Evolutionary conservation across 2,888 invertebrate species (phyloP).

Genomic region (Apocheima hispidaria): DNA sequence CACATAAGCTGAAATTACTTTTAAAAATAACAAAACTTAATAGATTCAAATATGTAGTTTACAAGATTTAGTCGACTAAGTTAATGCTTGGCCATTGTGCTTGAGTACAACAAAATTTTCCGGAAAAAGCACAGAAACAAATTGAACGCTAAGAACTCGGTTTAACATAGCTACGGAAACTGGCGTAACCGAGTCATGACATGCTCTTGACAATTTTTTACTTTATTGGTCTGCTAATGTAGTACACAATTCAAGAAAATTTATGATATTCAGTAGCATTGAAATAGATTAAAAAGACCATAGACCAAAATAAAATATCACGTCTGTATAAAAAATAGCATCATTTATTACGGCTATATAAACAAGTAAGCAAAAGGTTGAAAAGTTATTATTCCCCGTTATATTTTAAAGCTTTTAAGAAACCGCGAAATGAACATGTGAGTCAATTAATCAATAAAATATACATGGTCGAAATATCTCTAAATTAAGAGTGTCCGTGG

Average conservation of each 20-base stretch:
- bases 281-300: slow-evolving; percentile 34
- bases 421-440: slow-evolving; percentile 33
- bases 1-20: too few relatives aligned
- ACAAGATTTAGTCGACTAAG: too few relatives aligned
- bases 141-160: too few relatives aligned
- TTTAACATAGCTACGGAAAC: too few relatives aligned
- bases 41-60: too few relatives aligned
- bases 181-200: too few relatives aligned
- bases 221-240: slow-evolving; percentile 33
- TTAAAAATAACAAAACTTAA: too few relatives aligned
- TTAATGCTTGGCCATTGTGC: too few relatives aligned
- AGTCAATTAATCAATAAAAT: slow-evolving; percentile 40
- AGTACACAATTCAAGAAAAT: slow-evolving; percentile 22
- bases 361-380: slow-evolving; percentile 25
- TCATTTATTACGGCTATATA: slow-evolving; percentile 33
- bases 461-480: slow-evolving; percentile 30
- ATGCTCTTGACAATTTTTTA: slow-evolving; percentile 10
- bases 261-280: slow-evolving; percentile 28
- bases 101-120: too few relatives aligned
- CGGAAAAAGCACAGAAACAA: too few relatives aligned
- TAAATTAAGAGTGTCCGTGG: slow-evolving; percentile 31
- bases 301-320: slow-evolving; percentile 26
- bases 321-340: slow-evolving; percentile 24
- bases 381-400: slow-evolving; percentile 35
- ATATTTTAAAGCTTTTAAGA: slow-evolving; percentile 35